Percentiles rank a stretch among this genome's conserved stretches.
These are phyloP conservation scores for Laothoe populi DNA, from an alignment of 2,888 invertebrate genomes.

Conservation along the genomic window DNA sequence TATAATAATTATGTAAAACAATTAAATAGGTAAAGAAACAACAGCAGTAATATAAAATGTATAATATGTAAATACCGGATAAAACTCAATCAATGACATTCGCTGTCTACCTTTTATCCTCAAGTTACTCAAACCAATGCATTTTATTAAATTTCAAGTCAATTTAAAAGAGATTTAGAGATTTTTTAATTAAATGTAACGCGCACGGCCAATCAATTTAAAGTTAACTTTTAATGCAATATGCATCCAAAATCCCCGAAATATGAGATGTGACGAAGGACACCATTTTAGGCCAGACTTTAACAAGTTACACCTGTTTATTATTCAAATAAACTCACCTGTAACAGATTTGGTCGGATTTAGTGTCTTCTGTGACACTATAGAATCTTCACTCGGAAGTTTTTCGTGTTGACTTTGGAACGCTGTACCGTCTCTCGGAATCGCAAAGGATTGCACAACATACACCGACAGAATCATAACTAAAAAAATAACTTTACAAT, in stretches of 20 bases:
- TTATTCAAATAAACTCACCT: not conserved
- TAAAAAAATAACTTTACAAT: conserved; percentile 36
- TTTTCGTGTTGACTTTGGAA: conserved; percentile 27
- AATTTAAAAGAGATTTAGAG: no score
- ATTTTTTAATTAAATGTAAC: no score
- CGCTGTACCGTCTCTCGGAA: conserved; percentile 49
- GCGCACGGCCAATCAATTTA: no score
- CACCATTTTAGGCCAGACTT: no score
- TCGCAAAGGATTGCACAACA: conserved; percentile 42
- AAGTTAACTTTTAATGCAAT: no score
- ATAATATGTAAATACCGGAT: not conserved
- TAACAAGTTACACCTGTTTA: not conserved
- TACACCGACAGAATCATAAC: conserved; percentile 37
- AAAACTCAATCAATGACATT: not conserved
- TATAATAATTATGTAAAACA: no score
- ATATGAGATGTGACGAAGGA: no score
- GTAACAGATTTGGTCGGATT: not conserved
- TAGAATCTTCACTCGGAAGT: conserved; percentile 24
- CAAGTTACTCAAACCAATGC: not conserved
- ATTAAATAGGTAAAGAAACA: no score
- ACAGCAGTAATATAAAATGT: no score
- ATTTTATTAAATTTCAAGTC: not conserved
- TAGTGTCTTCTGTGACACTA: conserved; percentile 2
- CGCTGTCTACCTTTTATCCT: not conserved
- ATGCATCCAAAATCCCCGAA: no score